Evolutionary conservation across 2,797 vertebrate genomes (phyloP).

Genomic region (Takifugu ocellatus): DNA sequence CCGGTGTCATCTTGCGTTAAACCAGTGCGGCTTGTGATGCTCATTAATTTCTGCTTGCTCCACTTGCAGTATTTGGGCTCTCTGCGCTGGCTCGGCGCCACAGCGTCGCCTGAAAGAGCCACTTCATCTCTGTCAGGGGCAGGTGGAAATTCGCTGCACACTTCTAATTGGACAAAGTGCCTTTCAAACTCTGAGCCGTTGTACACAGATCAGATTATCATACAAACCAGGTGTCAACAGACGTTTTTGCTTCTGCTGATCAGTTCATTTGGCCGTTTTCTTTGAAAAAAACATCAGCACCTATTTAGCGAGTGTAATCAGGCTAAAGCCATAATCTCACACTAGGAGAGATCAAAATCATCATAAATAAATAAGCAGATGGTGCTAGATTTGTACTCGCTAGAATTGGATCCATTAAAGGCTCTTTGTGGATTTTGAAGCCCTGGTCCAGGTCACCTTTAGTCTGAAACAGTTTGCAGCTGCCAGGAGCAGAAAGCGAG

Average conservation of each 20-base stretch:
- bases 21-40: slow-evolving; percentile 84
- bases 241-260: slow-evolving; percentile 30
- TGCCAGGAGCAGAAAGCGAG: slow-evolving; percentile 31
- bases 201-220: slow-evolving; percentile 77
- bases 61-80: slow-evolving; percentile 78
- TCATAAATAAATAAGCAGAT: slow-evolving; percentile 1
- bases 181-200: slow-evolving; percentile 83
- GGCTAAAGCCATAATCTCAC: not conserved
- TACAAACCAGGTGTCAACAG: slow-evolving; percentile 68
- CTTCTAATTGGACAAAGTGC: slow-evolving; percentile 95
- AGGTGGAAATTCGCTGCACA: slow-evolving; percentile 87
- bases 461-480: slow-evolving; percentile 21
- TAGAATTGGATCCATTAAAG: not conserved
- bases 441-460: slow-evolving; percentile 24
- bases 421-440: slow-evolving; percentile 1
- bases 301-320: slow-evolving; percentile 1
- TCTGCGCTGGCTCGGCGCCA: slow-evolving; percentile 81
- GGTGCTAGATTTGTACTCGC: not conserved
- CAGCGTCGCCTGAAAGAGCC: slow-evolving; percentile 84
- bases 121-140: slow-evolving; percentile 92
- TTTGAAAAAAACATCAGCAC: slow-evolving; percentile 31
- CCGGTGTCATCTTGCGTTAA: slow-evolving; percentile 84
- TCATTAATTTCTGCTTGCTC: slow-evolving; percentile 91
- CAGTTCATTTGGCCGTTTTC: slow-evolving; percentile 11
- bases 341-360: not conserved